Conservation (phyloP, 2,888 invertebrate species). For the Cetonia aurata region DNA sequence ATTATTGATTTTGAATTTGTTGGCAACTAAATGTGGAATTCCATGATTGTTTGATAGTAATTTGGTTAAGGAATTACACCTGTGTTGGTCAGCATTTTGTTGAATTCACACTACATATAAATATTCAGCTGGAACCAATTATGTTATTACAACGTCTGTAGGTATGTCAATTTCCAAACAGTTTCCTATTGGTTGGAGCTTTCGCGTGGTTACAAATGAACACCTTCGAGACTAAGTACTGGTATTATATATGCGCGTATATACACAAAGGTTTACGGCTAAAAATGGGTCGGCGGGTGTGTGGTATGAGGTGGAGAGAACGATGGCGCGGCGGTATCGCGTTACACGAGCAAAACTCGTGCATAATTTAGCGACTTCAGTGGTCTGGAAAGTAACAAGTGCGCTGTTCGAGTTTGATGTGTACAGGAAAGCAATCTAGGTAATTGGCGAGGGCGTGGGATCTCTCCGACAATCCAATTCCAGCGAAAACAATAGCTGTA, state of each 20-base stretch:
- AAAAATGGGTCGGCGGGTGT: slow-evolving; percentile 19
- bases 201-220: too few relatives aligned
- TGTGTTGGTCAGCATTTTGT: too few relatives aligned
- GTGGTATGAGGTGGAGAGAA: slow-evolving; percentile 18
- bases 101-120: too few relatives aligned
- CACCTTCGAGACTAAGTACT: too few relatives aligned
- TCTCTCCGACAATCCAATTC: slow-evolving; percentile 65
- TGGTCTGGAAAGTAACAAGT: slow-evolving; percentile 54
- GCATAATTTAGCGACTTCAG: slow-evolving; percentile 53
- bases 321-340: slow-evolving; percentile 41
- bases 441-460: slow-evolving; percentile 59
- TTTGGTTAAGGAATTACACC: too few relatives aligned
- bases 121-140: too few relatives aligned
- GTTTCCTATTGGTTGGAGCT: too few relatives aligned
- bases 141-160: too few relatives aligned
- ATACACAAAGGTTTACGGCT: slow-evolving; percentile 17
- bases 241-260: neutral
- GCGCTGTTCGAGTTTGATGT: slow-evolving; percentile 54
- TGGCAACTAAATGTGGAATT: too few relatives aligned
- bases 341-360: slow-evolving; percentile 49
- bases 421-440: slow-evolving; percentile 60
- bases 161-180: too few relatives aligned
- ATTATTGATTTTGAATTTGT: too few relatives aligned
- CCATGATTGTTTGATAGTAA: too few relatives aligned
- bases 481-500: slow-evolving; percentile 70